Evolutionary conservation across 2,113 vertebrate genomes (phyloP), one percentile per base, ranked within the genome.

Genomic region (Takifugu bimaculatus): DNA sequence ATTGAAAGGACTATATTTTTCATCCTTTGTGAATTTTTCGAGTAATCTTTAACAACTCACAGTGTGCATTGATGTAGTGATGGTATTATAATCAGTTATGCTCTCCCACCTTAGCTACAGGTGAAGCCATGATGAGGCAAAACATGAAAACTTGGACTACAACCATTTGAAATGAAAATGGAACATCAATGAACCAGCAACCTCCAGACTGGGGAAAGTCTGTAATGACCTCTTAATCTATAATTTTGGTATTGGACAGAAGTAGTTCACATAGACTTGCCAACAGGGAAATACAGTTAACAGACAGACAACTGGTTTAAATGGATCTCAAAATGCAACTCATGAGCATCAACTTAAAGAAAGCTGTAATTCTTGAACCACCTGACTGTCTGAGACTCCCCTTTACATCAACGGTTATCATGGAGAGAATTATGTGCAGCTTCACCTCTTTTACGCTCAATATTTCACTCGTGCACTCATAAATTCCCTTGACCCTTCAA

Each of bases 201-300:
- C 50, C 56, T 26, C 6, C 56, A 56, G 74, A 64, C 35, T 28
- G 68, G 57, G 42, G 67, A 54, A 68, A 57, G 53, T 51, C 44
- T 1, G 9, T 1, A 63, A 62, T 26, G 0, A 67, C 84, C 78
- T 86, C 56, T 59, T 58, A 78, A 86, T 86, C 84, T 66, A 4
- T 43, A 52, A 53, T 74, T 80, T 51, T 57, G 4, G 64, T 61
- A 53, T 53, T 39, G 4, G 35, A 75, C 72, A 52, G 75, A 60
- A 47, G 77, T 67, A 57, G 69, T 88, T 88, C 86, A 79, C 84
- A 88, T 72, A 77, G 77, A 77, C 77, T 39, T 39, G 35, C 35
- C 11, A 39, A 39, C 7, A 3, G n/a, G n/a, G 2, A 5, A 48
- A n/a, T 20, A 20, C 20, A 20, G 20, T 20, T 20, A 20, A 20